phyloP scores from a whole-genome alignment of 2,113 vertebrate species.

The Aramus guarauna region DNA sequence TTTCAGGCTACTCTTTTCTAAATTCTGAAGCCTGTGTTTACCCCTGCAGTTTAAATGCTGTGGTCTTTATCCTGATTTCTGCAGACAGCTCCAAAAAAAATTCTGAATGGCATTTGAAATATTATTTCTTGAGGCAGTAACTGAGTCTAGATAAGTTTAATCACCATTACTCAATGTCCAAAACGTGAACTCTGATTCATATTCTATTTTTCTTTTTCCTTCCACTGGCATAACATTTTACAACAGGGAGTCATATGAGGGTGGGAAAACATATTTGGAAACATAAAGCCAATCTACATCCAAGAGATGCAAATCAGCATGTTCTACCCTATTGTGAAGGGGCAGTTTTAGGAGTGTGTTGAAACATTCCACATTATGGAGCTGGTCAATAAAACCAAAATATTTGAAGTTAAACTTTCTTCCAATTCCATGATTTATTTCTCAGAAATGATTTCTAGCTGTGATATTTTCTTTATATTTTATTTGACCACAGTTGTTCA shows the following conservation, averaged over 20 bases:
- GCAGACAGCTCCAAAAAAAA: neutral
- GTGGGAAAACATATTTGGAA: constrained; percentile 40
- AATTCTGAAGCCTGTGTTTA: neutral
- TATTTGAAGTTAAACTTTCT: constrained; percentile 22
- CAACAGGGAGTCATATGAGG: neutral
- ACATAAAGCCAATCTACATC: neutral
- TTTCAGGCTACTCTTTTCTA: neutral
- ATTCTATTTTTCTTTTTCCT: neutral
- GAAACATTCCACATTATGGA: constrained; percentile 12
- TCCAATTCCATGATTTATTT: constrained; percentile 30
- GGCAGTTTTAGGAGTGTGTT: constrained; percentile 1
- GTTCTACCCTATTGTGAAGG: neutral
- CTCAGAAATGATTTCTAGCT: constrained; percentile 35
- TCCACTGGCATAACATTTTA: constrained; percentile 6
- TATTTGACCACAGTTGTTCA: constrained; percentile 54
- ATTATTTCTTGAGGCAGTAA: neutral
- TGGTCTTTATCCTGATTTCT: neutral
- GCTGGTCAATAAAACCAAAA: constrained; percentile 19
- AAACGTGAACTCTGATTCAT: constrained; percentile 12
- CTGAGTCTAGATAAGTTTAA: neutral
- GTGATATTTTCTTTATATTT: constrained; percentile 50
- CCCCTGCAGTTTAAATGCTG: neutral
- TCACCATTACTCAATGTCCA: neutral
- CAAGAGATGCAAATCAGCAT: neutral
- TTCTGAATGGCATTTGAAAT: neutral